Percentiles rank a stretch among this genome's conserved stretches.
Conservation (phyloP, 2,888 invertebrate species). For the Limnephilus marmoratus region DNA sequence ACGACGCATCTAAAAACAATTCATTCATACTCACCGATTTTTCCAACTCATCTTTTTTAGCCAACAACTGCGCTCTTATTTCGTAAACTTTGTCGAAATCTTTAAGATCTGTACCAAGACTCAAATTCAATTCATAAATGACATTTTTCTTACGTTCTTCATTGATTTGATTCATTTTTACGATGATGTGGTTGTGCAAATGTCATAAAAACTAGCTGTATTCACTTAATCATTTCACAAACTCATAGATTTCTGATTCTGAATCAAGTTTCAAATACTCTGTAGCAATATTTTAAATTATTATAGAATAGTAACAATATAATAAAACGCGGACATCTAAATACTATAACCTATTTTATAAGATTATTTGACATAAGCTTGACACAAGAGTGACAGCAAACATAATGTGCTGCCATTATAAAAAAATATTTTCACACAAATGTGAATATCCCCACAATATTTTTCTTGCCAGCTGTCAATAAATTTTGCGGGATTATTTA, state of each 20-base stretch:
- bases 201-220: neutral
- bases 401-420: neutral
- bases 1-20: neutral
- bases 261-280: neutral
- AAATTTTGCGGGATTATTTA: neutral
- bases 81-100: constrained; percentile 75
- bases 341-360: constrained; percentile 1
- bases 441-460: neutral
- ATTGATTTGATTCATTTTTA: constrained; percentile 66
- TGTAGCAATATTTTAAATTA: neutral
- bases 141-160: constrained; percentile 74
- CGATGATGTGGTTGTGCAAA: neutral
- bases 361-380: neutral
- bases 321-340: neutral
- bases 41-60: constrained; percentile 72
- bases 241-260: neutral
- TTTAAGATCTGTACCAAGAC: constrained; percentile 68
- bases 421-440: neutral
- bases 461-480: neutral
- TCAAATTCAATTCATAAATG: constrained; percentile 70
- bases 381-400: constrained; percentile 20
- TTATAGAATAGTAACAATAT: neutral
- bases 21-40: constrained; percentile 70
- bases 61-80: constrained; percentile 72
- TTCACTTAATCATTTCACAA: neutral